Evolutionary conservation across 2,888 invertebrate genomes (phyloP).

Genomic region (Uropetala carovei): DNA sequence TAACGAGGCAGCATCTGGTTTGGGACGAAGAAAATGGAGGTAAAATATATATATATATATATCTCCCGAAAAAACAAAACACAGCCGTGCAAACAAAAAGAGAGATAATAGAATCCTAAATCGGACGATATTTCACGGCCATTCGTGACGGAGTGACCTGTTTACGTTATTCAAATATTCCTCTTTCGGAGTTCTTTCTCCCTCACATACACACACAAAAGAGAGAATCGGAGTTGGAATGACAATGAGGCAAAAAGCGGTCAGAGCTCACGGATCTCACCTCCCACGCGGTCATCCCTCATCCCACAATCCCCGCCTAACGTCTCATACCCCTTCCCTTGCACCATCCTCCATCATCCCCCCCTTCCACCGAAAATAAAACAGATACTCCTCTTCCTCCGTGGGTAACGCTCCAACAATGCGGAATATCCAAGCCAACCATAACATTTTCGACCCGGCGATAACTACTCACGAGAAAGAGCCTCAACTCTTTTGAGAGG

Average conservation of each 20-base stretch:
- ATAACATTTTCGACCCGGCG: conserved; percentile 59
- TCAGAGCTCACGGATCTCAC: conserved; percentile 59
- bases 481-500: not conserved
- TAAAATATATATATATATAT: conserved; percentile 7
- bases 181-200: conserved; percentile 31
- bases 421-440: conserved; percentile 61
- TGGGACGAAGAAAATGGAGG: not conserved
- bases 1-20: not conserved
- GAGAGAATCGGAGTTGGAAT: conserved; percentile 49
- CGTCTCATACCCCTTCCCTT: not conserved
- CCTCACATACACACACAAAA: not conserved
- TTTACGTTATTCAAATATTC: conserved; percentile 63
- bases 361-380: not conserved
- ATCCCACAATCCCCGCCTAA: not conserved
- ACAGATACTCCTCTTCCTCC: conserved; percentile 31
- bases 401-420: conserved; percentile 43
- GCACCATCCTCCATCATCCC: not conserved
- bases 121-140: conserved; percentile 64
- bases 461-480: conserved; percentile 52
- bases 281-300: conserved; percentile 41
- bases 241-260: conserved; percentile 63
- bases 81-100: conserved; percentile 32
- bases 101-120: conserved; percentile 56
- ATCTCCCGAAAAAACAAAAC: not conserved
- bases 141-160: conserved; percentile 63